Evolutionary conservation across 2,113 vertebrate species (phyloP).

Genomic region (Paraplagusia blochii): DNA sequence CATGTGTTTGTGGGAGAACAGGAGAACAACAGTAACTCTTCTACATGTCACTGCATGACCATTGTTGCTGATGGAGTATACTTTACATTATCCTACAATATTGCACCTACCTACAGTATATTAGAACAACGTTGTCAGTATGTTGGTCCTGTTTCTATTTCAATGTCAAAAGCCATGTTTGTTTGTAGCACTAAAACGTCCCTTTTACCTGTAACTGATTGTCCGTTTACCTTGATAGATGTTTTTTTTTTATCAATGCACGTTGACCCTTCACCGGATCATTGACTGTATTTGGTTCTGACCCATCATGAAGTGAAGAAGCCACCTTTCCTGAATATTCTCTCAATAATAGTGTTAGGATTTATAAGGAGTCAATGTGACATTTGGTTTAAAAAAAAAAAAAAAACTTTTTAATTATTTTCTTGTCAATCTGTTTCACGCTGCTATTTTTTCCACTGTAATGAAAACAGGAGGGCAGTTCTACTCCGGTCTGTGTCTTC

Average conservation of each 20-base stretch:
- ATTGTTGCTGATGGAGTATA: constrained; percentile 50
- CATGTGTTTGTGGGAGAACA: constrained; percentile 2
- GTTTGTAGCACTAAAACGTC: constrained; percentile 37
- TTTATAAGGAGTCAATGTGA: constrained; percentile 60
- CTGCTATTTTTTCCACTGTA: constrained; percentile 52
- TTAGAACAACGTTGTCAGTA: constrained; percentile 34
- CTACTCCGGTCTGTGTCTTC: constrained; percentile 46
- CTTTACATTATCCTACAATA: constrained; percentile 49
- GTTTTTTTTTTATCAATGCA: constrained; percentile 57
- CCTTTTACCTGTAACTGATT: constrained; percentile 18
- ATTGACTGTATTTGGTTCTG: constrained; percentile 28
- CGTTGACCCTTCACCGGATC: constrained; percentile 27
- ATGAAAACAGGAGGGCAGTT: constrained; percentile 37
- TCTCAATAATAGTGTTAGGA: constrained; percentile 50
- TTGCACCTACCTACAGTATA: constrained; percentile 34
- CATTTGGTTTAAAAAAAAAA: constrained; percentile 41
- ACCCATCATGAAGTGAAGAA: constrained; percentile 54
- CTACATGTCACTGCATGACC: constrained; percentile 60
- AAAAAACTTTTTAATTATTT: constrained; percentile 47
- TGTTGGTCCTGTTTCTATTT: constrained; percentile 41
- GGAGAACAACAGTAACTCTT: constrained; percentile 6
- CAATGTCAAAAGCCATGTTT: constrained; percentile 46
- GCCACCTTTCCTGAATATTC: constrained; percentile 68
- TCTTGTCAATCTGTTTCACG: constrained; percentile 42
- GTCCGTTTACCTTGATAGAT: constrained; percentile 33